phyloP scores from a whole-genome alignment of 2,888 invertebrate genomes.

The Microplitis manilae region DNA sequence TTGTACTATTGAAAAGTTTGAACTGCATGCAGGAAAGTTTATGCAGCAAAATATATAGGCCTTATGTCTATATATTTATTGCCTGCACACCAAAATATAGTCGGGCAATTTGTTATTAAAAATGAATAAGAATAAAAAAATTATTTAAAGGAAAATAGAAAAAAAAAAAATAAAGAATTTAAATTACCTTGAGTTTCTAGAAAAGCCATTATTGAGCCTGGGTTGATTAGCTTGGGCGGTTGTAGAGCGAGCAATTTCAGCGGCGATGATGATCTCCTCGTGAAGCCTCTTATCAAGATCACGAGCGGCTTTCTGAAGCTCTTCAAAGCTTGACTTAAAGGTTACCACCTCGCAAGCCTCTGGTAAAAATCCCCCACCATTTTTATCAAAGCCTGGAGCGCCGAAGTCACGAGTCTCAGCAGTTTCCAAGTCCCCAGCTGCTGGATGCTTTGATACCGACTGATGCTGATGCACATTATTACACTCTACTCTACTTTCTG shows the following conservation, averaged over 20 bases:
- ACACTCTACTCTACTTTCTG: conserved; percentile 38
- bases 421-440: conserved; percentile 25
- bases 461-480: conserved; percentile 24
- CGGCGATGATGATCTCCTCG: conserved; percentile 57
- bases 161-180: not conserved
- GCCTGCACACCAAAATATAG: too few relatives aligned
- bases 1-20: conserved; percentile 29
- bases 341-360: conserved; percentile 48
- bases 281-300: conserved; percentile 64
- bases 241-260: conserved; percentile 43
- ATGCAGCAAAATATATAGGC: not conserved
- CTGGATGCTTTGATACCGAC: conserved; percentile 34
- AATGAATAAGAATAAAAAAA: not conserved
- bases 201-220: conserved; percentile 28
- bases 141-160: not conserved
- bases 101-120: not conserved
- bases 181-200: conserved; percentile 34
- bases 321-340: conserved; percentile 56
- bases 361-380: conserved; percentile 44
- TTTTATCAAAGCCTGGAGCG: conserved; percentile 52
- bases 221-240: conserved; percentile 29
- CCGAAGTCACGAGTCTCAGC: conserved; percentile 50
- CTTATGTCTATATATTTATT: too few relatives aligned
- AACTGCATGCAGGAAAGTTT: not conserved
- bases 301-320: conserved; percentile 61